Base-by-base conservation (phyloP, 2,888 invertebrate species). In the Mayetiola destructor region DNA sequence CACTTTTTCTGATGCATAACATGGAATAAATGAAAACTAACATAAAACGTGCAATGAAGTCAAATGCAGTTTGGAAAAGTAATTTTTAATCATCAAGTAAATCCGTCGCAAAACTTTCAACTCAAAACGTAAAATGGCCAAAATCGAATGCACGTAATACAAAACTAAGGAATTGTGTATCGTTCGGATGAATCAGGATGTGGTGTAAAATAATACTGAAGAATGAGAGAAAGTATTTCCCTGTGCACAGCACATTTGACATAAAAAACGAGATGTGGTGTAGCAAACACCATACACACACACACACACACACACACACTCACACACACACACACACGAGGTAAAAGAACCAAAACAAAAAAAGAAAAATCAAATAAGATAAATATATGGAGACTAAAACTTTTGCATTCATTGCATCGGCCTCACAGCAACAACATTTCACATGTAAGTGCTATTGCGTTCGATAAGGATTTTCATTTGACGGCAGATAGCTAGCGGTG, bases 381-480 rank as follows among this genome's bases (percentile, higher is more conserved):
- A 16, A 16, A 39, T 20, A 20, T 39, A 39, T 20, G 20, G 6
- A 3, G 37, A 14, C 4, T 10, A 5, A n/a, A n/a, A n/a, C n/a
- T n/a, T n/a, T n/a, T n/a, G n/a, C n/a, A n/a, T n/a, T n/a, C n/a
- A 12, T n/a, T 37, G 37, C 20, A 23, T 42, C 39, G 39, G 16
- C 5, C 18, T 8, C 39, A 18, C 10, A 8, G 6, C 18, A 3
- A 39, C 18, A 39, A 39, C 39, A 4, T 12, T 39, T 16, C 18
- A 39, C 39, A 39, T 39, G 39, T 39, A 20, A 39, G 39, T 39
- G 16, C 39, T 20, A 39, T 39, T 18, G 39, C 23, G 48, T 48
- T 48, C 27, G 48, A 48, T 48, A 48, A 40, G 40, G 40, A 40
- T 40, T 40, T 40, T 40, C 40, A 40, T 40, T 40, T 40, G 40